A percentile compares a stretch with the other conserved stretches of the same genome.
Evolutionary conservation across 2,797 vertebrate genomes (phyloP).

Genomic region (Anableps anableps): DNA sequence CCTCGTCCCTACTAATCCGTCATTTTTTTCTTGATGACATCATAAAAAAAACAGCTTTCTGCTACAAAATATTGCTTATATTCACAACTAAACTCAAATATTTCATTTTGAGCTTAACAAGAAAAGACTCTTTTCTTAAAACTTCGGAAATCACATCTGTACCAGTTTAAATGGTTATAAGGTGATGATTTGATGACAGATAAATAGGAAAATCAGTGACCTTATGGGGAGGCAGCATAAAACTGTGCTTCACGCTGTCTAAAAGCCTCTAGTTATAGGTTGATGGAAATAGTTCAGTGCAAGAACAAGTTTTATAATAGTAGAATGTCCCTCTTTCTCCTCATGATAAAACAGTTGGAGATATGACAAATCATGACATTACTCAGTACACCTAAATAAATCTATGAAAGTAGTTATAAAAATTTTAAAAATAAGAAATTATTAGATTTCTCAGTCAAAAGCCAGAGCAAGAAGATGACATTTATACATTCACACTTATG

Average conservation of each 20-base stretch:
- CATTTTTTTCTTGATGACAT: constrained; percentile 22
- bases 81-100: neutral
- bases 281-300: neutral
- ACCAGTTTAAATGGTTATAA: neutral
- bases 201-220: constrained; percentile 5
- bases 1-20: constrained; percentile 18
- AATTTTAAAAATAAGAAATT: neutral
- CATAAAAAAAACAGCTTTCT: constrained; percentile 3
- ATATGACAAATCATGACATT: neutral
- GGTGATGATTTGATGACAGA: constrained; percentile 9
- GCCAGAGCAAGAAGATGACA: neutral
- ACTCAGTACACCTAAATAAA: neutral
- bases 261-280: neutral
- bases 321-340: neutral
- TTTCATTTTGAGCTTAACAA: neutral
- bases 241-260: neutral
- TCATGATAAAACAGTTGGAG: neutral
- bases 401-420: neutral
- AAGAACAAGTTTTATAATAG: neutral
- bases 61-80: constrained; percentile 13
- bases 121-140: neutral
- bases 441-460: neutral
- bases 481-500: neutral
- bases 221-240: neutral
- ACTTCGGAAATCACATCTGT: neutral